Evolutionary conservation across 2,113 vertebrate genomes (phyloP).

Genomic region (Nansenia antarctica): DNA sequence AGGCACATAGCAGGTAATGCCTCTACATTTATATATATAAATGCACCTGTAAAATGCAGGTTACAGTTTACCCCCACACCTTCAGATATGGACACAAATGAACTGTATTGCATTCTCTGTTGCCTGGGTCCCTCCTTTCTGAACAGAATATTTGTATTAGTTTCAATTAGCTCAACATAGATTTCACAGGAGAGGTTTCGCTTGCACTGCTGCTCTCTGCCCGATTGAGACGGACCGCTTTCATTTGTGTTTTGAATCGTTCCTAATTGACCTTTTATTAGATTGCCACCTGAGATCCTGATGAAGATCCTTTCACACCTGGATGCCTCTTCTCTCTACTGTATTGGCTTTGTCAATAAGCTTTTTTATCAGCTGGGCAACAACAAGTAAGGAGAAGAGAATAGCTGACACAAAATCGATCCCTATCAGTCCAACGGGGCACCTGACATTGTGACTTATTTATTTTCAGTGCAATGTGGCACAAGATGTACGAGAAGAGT

Average conservation of each 20-base stretch:
- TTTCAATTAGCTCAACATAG: too few species aligned
- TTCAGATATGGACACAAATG: too few species aligned
- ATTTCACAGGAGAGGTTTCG: too few species aligned
- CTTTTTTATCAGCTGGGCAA: slow-evolving; percentile 78
- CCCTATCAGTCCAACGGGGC: neutral
- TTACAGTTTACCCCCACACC: too few species aligned
- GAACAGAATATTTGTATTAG: too few species aligned
- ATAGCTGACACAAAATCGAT: neutral
- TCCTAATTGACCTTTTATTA: slow-evolving; percentile 56
- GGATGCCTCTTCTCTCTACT: slow-evolving; percentile 79
- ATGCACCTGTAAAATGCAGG: too few species aligned
- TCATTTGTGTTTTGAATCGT: too few species aligned
- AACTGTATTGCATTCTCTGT: too few species aligned
- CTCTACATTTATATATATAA: too few species aligned
- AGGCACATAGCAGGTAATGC: slow-evolving; percentile 31
- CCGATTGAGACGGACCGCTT: too few species aligned
- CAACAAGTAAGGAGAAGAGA: slow-evolving; percentile 87
- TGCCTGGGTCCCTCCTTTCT: too few species aligned
- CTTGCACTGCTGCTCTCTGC: too few species aligned
- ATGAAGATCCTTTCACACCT: slow-evolving; percentile 85
- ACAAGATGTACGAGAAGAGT: slow-evolving; percentile 72
- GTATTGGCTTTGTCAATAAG: slow-evolving; percentile 78
- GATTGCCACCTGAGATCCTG: slow-evolving; percentile 84
- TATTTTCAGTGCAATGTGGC: slow-evolving; percentile 82
- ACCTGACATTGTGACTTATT: slow-evolving; percentile 1